Base-by-base conservation (phyloP, 2,888 invertebrate genomes). In the Lasioglossum morio region DNA sequence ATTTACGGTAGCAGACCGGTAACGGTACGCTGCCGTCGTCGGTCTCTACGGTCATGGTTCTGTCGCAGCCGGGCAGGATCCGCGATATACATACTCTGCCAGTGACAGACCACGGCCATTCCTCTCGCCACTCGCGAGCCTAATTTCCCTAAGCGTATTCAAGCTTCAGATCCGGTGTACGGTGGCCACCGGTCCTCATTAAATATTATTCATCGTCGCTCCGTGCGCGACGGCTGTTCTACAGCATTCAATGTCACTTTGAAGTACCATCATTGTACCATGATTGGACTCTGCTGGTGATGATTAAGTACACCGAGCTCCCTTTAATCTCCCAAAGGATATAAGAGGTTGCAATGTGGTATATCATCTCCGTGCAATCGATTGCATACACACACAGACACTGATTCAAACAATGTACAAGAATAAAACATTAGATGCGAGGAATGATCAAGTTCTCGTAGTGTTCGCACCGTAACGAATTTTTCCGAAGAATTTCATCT, bases 81-180 rank as follows among this genome's bases (percentile, higher is more conserved):
- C 73, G 37, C 82, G 79, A 79, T 69, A 69, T 53, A 82, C 27
- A 66, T 48, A 82, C 30, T n/a, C 30, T n/a, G 70, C 23, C 79
- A 37, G 66, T 48, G 57, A 46, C 74, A 27, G 19, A n/a, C n/a
- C 5, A 37, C 23, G 60, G 70, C 46, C 75, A 63, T 80, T 75
- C 48, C 82, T 80, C 80, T 79, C 46, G 53, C 53, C 66, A 76
- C 76, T 81, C 48, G 77, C 69, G 77, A 37, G 66, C 43, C 72
- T 77, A 81, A 81, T 84, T 84, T 77, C 84, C 81, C 76, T 84
- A 76, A 63, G 72, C 77, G 84, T 81, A 73, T 84, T 81, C 84
- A 72, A 37, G 66, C 60, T 10, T 30, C 70, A 34, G n/a, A 66
- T 53, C 43, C 57, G 79, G 37, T 60, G 75, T 74, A n/a, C 75